phyloP scores from a whole-genome alignment of 92 coral and sea anemone species.

The Heteractis magnifica region DNA sequence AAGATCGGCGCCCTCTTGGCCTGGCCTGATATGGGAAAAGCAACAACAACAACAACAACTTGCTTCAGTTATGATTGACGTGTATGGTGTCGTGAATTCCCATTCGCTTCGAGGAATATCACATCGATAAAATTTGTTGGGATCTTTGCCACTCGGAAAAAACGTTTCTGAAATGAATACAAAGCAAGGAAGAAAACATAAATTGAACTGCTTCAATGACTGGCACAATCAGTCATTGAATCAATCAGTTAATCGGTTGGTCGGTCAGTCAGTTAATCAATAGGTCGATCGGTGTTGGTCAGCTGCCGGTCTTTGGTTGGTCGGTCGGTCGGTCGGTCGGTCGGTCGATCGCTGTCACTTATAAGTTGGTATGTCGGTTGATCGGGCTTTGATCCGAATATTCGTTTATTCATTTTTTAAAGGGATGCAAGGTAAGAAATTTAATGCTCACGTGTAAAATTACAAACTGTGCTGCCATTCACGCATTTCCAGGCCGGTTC shows the following conservation, averaged over 20 bases:
- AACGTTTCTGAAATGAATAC: constrained; percentile 48
- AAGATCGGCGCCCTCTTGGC: not conserved
- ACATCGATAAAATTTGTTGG: constrained; percentile 73
- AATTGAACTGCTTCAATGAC: not conserved
- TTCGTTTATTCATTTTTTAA: not conserved
- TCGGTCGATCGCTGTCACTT: too few species aligned
- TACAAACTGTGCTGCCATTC: constrained; percentile 76
- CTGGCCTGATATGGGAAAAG: not conserved
- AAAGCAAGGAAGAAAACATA: not conserved
- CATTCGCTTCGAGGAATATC: constrained; percentile 75
- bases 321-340: not conserved
- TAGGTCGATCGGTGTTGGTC: too few species aligned
- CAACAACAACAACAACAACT: not conserved
- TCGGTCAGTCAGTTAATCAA: too few species aligned
- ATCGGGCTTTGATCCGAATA: not conserved
- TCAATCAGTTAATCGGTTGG: not conserved
- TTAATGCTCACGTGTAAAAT: constrained; percentile 75
- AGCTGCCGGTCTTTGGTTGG: not conserved
- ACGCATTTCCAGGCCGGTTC: constrained; percentile 96
- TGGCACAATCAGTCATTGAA: not conserved
- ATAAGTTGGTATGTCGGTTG: not conserved
- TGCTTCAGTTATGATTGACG: constrained; percentile 98
- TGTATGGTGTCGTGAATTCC: constrained; percentile 89
- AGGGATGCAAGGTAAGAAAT: not conserved
- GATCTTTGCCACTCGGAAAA: constrained; percentile 61